These are phyloP conservation scores for Nyctereutes procyonoides DNA, from an alignment of 2,113 vertebrate genomes.

Conservation along the genomic window DNA sequence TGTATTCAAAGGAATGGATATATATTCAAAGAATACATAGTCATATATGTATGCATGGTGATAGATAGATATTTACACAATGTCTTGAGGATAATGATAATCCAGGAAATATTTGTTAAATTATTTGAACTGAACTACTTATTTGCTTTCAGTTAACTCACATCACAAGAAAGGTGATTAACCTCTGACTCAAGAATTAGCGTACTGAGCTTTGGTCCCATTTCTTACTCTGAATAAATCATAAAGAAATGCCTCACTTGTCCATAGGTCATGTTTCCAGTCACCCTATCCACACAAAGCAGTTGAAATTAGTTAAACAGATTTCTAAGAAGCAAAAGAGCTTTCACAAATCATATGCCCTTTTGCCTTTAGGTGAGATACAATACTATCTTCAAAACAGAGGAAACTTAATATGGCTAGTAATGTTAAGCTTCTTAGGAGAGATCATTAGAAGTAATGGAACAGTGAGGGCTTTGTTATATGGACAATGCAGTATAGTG, in stretches of 20 bases:
- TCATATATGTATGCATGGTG: neutral
- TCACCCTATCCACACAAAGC: neutral
- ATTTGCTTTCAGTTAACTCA: neutral
- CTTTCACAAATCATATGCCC: neutral
- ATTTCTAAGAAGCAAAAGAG: conserved; percentile 10
- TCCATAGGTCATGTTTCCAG: neutral
- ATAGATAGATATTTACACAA: neutral
- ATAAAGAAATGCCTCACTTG: conserved; percentile 21
- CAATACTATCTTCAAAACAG: neutral
- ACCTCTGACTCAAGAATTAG: conserved; percentile 10
- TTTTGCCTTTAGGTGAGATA: neutral
- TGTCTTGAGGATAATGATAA: neutral
- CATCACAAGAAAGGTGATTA: neutral
- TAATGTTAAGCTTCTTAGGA: neutral
- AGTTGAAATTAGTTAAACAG: neutral
- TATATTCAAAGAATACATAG: neutral
- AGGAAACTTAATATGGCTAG: neutral
- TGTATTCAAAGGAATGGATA: neutral
- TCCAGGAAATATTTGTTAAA: neutral
- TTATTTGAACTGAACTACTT: neutral
- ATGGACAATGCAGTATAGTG: neutral
- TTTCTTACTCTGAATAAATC: conserved; percentile 30
- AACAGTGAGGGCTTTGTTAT: neutral
- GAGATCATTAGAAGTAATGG: neutral
- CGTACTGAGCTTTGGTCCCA: neutral